Percentiles rank a stretch among this genome's conserved stretches.
Evolutionary conservation across 23 tunicate species (phyloP).

Genomic region (Phallusia fumigata): DNA sequence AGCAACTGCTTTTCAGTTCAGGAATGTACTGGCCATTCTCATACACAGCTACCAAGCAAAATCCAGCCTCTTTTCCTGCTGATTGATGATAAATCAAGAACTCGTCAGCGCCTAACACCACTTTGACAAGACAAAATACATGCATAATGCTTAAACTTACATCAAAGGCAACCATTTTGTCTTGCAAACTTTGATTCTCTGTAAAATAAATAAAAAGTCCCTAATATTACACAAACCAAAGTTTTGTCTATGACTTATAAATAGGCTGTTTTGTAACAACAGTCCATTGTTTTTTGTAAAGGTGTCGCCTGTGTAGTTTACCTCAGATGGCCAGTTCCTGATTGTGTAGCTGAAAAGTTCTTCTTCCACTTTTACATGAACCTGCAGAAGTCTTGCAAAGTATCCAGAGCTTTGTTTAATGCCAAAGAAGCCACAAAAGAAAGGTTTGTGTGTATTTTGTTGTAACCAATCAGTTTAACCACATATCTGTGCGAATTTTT

Average conservation of each 20-base stretch:
- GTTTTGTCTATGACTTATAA: background rate
- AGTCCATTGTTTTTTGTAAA: constrained; percentile 7
- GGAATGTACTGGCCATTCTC: background rate
- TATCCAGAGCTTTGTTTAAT: constrained; percentile 50
- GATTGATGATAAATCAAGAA: background rate
- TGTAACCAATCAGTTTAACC: too few species aligned
- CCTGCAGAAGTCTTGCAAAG: constrained; percentile 29
- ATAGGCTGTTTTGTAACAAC: background rate
- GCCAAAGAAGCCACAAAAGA: constrained; percentile 48
- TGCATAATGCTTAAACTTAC: background rate
- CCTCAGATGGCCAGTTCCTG: constrained; percentile 67
- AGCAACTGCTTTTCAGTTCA: constrained; percentile 10
- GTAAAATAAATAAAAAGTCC: too few species aligned
- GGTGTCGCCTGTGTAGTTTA: constrained; percentile 55
- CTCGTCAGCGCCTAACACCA: background rate
- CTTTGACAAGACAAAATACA: background rate
- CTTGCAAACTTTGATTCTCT: background rate
- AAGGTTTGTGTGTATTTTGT: constrained; percentile 18
- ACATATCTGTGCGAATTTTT: too few species aligned
- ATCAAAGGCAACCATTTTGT: background rate
- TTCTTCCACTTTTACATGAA: constrained; percentile 56
- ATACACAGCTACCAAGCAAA: constrained; percentile 16
- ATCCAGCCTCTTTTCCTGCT: background rate
- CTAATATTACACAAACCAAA: background rate
- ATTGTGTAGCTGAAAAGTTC: constrained; percentile 36